Evolutionary conservation across 1,140 invertebrate species (phyloP), one percentile per base, ranked within the genome.

Genomic region (Coenobita brevimanus): DNA sequence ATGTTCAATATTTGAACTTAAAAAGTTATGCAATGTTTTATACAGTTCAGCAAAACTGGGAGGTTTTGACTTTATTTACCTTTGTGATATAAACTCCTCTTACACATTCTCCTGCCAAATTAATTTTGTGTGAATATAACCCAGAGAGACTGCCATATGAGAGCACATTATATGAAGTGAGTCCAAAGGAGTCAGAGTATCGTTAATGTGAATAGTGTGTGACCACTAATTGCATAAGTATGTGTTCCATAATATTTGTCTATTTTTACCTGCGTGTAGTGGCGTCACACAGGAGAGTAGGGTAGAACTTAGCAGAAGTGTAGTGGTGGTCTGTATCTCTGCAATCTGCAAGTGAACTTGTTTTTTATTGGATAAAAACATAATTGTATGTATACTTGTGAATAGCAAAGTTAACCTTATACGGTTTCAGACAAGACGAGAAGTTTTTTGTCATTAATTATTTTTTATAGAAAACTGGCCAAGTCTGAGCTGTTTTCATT

Each of bases 401-500:
- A 80, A 80, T 80, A 80, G 78, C 76, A 80, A 87, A 87, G 78
- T 87, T 57, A 80, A 60, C 85, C 85, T 67, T 80, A 87, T 87
- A 67, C 78, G 85, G 60, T 87, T 87, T 81, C 64, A 80, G 85
- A 75, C 67, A 87, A 80, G 85, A 87, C 76, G 69, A 71, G 57
- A 81, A 87, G 46, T 80, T 87, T 84, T 81, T 80, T 76, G 75
- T 87, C 76, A 87, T 87, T 87, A 87, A 75, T 87, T 87, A 87
- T 87, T 87, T 87, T 87, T 87, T 87, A 87, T 87, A 87, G 85
- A 81, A 69, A 38, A 80, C 57, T 87, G 85, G 85, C 85, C 79
- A 80, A 87, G 85, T 87, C 85, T 87, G 85, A 80, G 85, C 85
- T 87, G 82, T 85, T 85, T 87, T 87, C 85, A 71, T 87, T 87